Percentiles rank a stretch among this genome's conserved stretches.
These are phyloP conservation scores for Agonopterix alstromeriana DNA, from an alignment of 2,888 invertebrate species.

Conservation along the genomic window DNA sequence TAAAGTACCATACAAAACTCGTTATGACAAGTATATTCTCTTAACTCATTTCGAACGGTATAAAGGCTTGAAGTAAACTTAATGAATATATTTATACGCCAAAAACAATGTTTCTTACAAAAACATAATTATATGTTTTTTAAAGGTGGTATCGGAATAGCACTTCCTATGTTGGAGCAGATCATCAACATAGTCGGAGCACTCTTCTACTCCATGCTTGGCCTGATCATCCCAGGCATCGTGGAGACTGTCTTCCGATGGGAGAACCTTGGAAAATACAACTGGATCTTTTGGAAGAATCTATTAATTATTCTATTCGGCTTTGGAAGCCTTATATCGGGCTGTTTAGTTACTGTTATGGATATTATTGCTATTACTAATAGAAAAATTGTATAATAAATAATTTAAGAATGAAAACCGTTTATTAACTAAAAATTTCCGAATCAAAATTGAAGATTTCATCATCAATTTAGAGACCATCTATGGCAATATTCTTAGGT, in stretches of 20 bases:
- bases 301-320: slow-evolving; percentile 77
- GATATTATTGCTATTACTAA: slow-evolving; percentile 57
- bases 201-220: slow-evolving; percentile 82
- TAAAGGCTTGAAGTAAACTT: too few relatives aligned
- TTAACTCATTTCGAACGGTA: too few relatives aligned
- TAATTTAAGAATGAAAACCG: too few relatives aligned
- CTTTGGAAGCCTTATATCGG: slow-evolving; percentile 79
- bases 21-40: too few relatives aligned
- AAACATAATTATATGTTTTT: neutral
- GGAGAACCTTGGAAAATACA: slow-evolving; percentile 80
- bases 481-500: too few relatives aligned
- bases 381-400: slow-evolving; percentile 47
- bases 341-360: slow-evolving; percentile 58
- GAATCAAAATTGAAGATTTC: too few relatives aligned
- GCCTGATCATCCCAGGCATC: slow-evolving; percentile 85
- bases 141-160: slow-evolving; percentile 81
- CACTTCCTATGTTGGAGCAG: slow-evolving; percentile 72
- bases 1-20: too few relatives aligned
- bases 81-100: too few relatives aligned
- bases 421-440: too few relatives aligned
- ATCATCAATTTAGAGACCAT: too few relatives aligned
- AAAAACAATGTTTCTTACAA: too few relatives aligned
- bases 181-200: slow-evolving; percentile 69
- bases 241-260: slow-evolving; percentile 83
- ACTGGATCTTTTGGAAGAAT: slow-evolving; percentile 85